Evolutionary conservation across 2,888 invertebrate species (phyloP).

Genomic region (Apamea crenata): DNA sequence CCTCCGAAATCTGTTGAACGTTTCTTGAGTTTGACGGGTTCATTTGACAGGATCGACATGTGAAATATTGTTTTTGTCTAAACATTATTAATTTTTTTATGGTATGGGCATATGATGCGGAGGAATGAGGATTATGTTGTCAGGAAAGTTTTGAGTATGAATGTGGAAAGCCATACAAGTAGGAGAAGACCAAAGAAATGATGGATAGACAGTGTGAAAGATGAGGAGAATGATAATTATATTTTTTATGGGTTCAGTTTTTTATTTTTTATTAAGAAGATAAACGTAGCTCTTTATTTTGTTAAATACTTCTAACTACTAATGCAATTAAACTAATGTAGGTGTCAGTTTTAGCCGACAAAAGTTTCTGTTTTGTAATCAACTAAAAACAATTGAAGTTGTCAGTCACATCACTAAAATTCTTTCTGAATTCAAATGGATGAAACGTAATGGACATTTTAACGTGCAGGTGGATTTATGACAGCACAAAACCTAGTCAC

Average conservation of each 20-base stretch:
- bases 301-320: background rate
- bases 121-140: too few relatives aligned
- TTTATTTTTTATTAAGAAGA: too few relatives aligned
- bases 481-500: background rate
- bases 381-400: conserved; percentile 5
- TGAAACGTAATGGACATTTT: background rate
- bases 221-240: too few relatives aligned
- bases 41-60: conserved; percentile 22
- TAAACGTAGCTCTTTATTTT: background rate
- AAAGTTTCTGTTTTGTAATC: background rate
- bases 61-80: background rate
- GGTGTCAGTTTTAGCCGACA: background rate
- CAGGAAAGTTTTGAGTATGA: too few relatives aligned
- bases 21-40: conserved; percentile 24
- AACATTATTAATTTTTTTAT: background rate
- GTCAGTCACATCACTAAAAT: conserved; percentile 17
- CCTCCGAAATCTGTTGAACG: conserved; percentile 32
- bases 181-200: too few relatives aligned
- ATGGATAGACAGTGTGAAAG: too few relatives aligned
- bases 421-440: conserved; percentile 2
- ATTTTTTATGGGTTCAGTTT: too few relatives aligned
- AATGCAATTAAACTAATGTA: background rate
- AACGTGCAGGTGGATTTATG: background rate
- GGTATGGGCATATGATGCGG: too few relatives aligned
- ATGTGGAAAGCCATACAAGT: too few relatives aligned